A percentile compares a stretch with the other conserved stretches of the same genome.
phyloP scores from a whole-genome alignment of 2,888 invertebrate species.

The Atherix ibis region DNA sequence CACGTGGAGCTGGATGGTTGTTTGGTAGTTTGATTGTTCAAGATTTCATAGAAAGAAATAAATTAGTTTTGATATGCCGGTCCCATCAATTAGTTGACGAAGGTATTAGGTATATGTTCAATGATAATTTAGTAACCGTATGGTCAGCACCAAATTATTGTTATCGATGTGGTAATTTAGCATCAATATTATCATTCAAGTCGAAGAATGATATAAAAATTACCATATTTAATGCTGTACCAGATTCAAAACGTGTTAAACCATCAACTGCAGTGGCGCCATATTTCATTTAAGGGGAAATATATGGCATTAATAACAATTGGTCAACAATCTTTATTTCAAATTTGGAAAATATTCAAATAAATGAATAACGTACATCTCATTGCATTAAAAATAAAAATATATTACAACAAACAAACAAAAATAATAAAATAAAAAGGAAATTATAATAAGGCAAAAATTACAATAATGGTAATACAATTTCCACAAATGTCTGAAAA shows the following conservation, averaged over 20 bases:
- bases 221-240: constrained; percentile 90
- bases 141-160: constrained; percentile 99
- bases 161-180: constrained; percentile 96
- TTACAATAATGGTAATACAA: too few species aligned
- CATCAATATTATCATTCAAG: constrained; percentile 85
- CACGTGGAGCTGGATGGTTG: constrained; percentile 93
- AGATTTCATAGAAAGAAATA: constrained; percentile 86
- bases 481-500: too few species aligned
- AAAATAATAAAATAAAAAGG: too few species aligned
- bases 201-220: constrained; percentile 60
- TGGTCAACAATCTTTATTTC: too few species aligned
- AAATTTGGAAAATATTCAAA: too few species aligned
- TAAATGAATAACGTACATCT: too few species aligned
- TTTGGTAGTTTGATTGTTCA: constrained; percentile 91
- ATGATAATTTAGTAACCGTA: constrained; percentile 90
- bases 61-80: constrained; percentile 83
- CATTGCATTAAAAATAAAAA: too few species aligned
- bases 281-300: too few species aligned
- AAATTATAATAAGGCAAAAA: too few species aligned
- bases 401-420: too few species aligned
- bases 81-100: constrained; percentile 99
- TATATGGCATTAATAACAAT: too few species aligned
- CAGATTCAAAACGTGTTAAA: constrained; percentile 84
- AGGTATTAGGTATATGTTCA: constrained; percentile 97
- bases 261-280: constrained; percentile 88